Base-by-base conservation (phyloP, 2,888 invertebrate genomes). In the Cheilosia scutellata region DNA sequence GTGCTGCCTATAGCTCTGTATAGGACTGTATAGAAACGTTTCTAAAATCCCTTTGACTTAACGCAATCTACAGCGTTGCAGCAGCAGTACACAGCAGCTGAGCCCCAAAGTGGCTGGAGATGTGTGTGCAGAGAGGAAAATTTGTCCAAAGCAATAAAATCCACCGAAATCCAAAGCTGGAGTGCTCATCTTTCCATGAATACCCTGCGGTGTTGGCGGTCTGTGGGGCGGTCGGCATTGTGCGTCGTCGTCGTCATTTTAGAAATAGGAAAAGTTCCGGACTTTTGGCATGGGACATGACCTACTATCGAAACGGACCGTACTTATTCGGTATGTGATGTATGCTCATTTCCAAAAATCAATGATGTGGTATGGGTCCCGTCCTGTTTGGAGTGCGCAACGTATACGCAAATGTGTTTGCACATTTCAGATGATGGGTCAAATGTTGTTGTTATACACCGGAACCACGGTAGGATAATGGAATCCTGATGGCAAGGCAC, bases 221-320 rank as follows among this genome's bases (percentile, higher is more conserved):
- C 20, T 31, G 13, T 57, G 31, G 20, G 3, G 16, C 5, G 6
- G 16, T 13, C 60, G 37, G 40, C 9, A 53, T 62, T 47, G 49
- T 68, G 74, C 62, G 62, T 60, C 33, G 27, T 25, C n/a, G 37
- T 33, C 33, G 44, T 25, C 20, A 20, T 20, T 20, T 58, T 70
- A 20, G 47, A 78, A 78, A 78, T 78, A 70, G 68, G 62, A 58
- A 79, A 79, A 75, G 53, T 79, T 79, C 70, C 63, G 57, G 27
- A 68, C 51, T 57, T 58, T 70, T 47, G 63, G 51, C 74, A 74
- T 51, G 72, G 57, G 63, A 65, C 75, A 70, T 84, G 79, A 84
- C 84, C 84, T 71, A 84, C 75, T 76, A 53, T 70, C 70, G 65
- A 44, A 57, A 31, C 66, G 33, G 63, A 58, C 51, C 63, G 31